Conservation (phyloP, 2,113 vertebrate species). For the Anarhynchus alexandrinus region DNA sequence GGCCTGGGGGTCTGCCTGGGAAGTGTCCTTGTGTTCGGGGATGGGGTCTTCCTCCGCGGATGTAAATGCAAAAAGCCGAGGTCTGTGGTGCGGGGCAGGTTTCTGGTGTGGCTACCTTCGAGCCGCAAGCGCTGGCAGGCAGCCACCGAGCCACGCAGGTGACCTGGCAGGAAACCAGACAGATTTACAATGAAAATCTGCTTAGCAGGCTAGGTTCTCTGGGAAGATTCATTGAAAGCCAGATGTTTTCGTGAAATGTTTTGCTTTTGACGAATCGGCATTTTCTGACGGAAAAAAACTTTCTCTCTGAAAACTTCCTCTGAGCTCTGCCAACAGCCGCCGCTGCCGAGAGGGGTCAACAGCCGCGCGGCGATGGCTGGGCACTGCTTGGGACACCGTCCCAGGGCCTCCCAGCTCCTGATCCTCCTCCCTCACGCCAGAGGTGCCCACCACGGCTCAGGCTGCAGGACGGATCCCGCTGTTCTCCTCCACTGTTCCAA, state of each 20-base stretch:
- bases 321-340: background rate
- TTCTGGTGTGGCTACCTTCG: background rate
- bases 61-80: background rate
- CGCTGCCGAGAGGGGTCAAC: background rate
- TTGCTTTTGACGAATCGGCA: constrained; percentile 67
- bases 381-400: background rate
- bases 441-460: fast-evolving
- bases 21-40: background rate
- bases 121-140: constrained; percentile 20
- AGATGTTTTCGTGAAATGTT: constrained; percentile 65
- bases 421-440: background rate
- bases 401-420: background rate
- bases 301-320: background rate
- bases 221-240: constrained; percentile 68
- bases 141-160: constrained; percentile 55
- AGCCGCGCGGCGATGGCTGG: fast-evolving
- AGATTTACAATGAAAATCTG: constrained; percentile 72
- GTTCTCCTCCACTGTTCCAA: background rate
- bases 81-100: background rate
- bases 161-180: constrained; percentile 69
- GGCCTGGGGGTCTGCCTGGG: background rate
- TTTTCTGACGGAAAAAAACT: constrained; percentile 1
- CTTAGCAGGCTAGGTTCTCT: constrained; percentile 65
- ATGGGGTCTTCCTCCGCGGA: background rate
- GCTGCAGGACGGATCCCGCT: background rate